Evolutionary conservation across 2,797 vertebrate species (phyloP).

Genomic region (Danio choprae): DNA sequence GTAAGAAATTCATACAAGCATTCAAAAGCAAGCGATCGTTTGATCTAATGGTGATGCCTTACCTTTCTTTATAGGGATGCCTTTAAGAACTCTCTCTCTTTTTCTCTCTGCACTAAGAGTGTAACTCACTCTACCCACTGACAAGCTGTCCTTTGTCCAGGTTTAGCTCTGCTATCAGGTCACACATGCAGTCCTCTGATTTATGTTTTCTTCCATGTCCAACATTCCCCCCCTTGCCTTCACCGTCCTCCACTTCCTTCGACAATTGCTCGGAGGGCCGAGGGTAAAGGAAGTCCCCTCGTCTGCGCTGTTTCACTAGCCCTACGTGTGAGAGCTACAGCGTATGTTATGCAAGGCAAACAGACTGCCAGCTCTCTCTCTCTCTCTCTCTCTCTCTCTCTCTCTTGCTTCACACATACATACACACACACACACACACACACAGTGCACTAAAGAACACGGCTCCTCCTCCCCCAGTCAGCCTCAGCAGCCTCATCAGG

Average conservation of each 20-base stretch:
- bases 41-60: conserved; percentile 42
- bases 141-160: conserved; percentile 66
- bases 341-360: conserved; percentile 86
- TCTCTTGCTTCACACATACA: background rate
- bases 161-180: conserved; percentile 65
- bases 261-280: conserved; percentile 65
- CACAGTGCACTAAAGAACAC: conserved; percentile 84
- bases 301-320: conserved; percentile 76
- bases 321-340: conserved; percentile 76
- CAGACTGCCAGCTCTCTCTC: conserved; percentile 82
- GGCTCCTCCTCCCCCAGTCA: conserved; percentile 78
- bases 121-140: conserved; percentile 53
- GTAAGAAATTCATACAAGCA: conserved; percentile 61
- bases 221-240: conserved; percentile 17
- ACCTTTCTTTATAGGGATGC: conserved; percentile 48
- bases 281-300: conserved; percentile 75
- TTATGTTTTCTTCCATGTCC: conserved; percentile 55
- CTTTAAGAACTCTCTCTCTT: conserved; percentile 49
- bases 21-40: conserved; percentile 29
- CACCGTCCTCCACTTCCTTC: conserved; percentile 61
- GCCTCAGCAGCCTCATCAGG: conserved; percentile 92
- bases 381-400: conserved; percentile 60
- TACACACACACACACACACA: conserved; percentile 52
- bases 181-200: conserved; percentile 45
- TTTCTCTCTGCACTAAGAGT: conserved; percentile 44